phyloP scores from a whole-genome alignment of 2,113 vertebrate species.

The Triplophysa tibetana region DNA sequence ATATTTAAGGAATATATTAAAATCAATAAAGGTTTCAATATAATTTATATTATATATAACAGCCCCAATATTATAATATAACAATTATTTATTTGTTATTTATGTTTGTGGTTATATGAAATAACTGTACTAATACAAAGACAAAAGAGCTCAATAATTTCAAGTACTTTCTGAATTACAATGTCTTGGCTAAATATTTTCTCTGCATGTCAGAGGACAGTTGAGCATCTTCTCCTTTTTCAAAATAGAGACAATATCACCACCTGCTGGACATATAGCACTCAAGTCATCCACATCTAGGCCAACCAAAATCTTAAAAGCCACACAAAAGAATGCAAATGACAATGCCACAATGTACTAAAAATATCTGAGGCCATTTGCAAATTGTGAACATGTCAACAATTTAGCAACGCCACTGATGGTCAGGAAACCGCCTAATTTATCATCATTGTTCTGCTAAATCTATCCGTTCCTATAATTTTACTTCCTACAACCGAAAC shows the following conservation, averaged over 20 bases:
- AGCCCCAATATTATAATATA: no score
- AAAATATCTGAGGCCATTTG: not conserved
- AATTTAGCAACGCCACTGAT: not conserved
- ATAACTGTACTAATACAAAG: not conserved
- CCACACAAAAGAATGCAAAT: not conserved
- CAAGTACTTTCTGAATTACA: not conserved
- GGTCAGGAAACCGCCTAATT: not conserved
- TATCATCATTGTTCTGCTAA: slow-evolving; percentile 11
- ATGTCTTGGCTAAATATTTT: not conserved
- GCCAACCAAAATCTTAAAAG: not conserved
- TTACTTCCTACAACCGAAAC: not conserved
- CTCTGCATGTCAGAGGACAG: not conserved
- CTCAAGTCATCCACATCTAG: not conserved
- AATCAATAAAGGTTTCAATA: no score
- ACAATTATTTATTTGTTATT: no score
- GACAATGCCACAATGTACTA: no score
- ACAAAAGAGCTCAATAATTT: not conserved
- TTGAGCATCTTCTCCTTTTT: not conserved
- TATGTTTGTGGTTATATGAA: not conserved
- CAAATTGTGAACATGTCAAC: not conserved
- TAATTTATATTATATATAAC: no score
- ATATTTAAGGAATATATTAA: no score
- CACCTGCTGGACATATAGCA: slow-evolving; percentile 16
- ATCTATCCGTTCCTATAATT: not conserved
- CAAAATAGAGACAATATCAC: slow-evolving; percentile 4